A percentile compares a stretch with the other conserved stretches of the same genome.
These are phyloP conservation scores for Channa argus DNA, from an alignment of 2,113 vertebrate genomes.

Conservation along the genomic window DNA sequence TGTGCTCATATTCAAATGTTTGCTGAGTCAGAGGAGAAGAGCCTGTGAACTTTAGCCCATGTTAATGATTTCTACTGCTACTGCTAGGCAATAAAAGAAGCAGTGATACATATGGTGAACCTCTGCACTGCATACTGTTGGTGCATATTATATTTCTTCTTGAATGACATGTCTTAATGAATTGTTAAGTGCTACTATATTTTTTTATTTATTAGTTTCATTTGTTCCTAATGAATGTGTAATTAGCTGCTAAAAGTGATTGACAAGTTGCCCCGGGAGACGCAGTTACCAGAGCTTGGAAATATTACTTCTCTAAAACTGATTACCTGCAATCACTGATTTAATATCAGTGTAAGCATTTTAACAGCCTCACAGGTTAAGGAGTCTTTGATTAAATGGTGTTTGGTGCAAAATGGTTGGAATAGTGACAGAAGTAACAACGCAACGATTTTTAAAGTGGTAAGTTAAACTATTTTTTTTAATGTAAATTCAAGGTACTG, in stretches of 20 bases:
- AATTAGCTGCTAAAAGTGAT: constrained; percentile 57
- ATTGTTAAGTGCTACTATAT: constrained; percentile 26
- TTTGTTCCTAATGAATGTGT: constrained; percentile 62
- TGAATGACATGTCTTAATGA: constrained; percentile 50
- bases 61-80: constrained; percentile 59
- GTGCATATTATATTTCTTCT: neutral
- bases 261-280: constrained; percentile 42
- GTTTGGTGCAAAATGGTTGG: neutral
- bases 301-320: constrained; percentile 40
- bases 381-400: neutral
- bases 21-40: constrained; percentile 8
- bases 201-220: constrained; percentile 40
- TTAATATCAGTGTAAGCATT: constrained; percentile 20
- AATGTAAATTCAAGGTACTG: neutral
- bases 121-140: neutral
- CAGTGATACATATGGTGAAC: neutral
- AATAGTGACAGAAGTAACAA: neutral
- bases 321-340: constrained; percentile 49
- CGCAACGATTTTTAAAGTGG: neutral
- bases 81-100: neutral
- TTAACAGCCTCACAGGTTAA: constrained; percentile 19
- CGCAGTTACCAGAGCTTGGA: constrained; percentile 26
- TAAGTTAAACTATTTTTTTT: neutral
- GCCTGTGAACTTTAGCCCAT: constrained; percentile 41
- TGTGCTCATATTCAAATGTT: neutral